phyloP scores from a whole-genome alignment of 2,888 invertebrate genomes.

The Anagyrus pseudococci region DNA sequence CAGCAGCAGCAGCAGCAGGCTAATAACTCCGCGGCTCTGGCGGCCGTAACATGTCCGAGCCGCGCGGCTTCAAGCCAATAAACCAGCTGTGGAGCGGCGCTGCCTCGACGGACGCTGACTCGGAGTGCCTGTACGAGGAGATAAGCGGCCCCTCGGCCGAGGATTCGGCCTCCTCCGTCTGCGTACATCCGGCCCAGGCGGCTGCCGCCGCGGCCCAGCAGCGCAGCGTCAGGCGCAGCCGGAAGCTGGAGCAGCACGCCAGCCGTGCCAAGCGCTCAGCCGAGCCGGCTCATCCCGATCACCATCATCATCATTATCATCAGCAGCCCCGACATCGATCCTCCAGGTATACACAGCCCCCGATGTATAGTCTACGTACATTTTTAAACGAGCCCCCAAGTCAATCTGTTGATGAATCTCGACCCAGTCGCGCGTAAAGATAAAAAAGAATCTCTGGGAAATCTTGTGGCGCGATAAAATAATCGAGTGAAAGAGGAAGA shows the following conservation, averaged over 20 bases:
- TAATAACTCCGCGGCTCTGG: constrained; percentile 29
- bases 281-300: constrained; percentile 30
- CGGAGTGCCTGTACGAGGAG: constrained; percentile 61
- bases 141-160: constrained; percentile 56
- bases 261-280: constrained; percentile 33
- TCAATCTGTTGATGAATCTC: not conserved
- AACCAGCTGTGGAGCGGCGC: constrained; percentile 59
- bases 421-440: too few relatives aligned
- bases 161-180: constrained; percentile 43
- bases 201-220: constrained; percentile 43
- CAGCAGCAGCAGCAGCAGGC: constrained; percentile 9
- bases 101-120: constrained; percentile 58
- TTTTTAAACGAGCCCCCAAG: not conserved
- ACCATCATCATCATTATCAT: constrained; percentile 32
- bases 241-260: constrained; percentile 52
- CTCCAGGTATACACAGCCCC: constrained; percentile 33
- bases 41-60: constrained; percentile 60
- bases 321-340: constrained; percentile 30
- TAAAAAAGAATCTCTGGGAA: too few relatives aligned
- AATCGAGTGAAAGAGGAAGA: too few relatives aligned
- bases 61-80: constrained; percentile 61
- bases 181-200: constrained; percentile 41
- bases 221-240: constrained; percentile 37
- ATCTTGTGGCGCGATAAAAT: too few relatives aligned
- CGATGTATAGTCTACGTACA: too few relatives aligned